Evolutionary conservation across 1,140 invertebrate species (phyloP), one percentile per base, ranked within the genome.

Genomic region (Drosophila persimilis): DNA sequence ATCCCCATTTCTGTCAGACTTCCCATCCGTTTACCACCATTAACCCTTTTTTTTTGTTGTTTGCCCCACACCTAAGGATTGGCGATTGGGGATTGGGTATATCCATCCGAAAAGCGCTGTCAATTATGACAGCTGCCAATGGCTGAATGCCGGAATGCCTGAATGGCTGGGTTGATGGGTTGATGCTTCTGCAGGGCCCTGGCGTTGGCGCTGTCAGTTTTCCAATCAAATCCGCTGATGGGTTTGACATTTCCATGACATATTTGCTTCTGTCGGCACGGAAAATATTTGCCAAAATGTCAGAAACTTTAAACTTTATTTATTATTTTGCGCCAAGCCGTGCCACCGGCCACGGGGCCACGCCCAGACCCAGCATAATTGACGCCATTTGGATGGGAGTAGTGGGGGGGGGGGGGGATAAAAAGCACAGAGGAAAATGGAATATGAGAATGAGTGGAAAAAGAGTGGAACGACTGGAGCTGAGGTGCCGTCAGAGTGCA

Each of bases 241-340:
- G 78, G 83, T 88, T 88, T 88, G 83, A 88, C 83, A 88, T 88
- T 89, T 83, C 61, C 78, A 76, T 88, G 83, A 79, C 83, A 88
- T 83, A 88, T 88, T 88, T 88, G 83, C 54, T 88, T 88, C 70
- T 64, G 70, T 70, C 65, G 73, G 78, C 83, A 88, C 83, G 84
- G 71, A 73, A 88, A 88, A 89, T 88, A 81, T 88, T 88, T 88
- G 83, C 83, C 83, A 88, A 88, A 85, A 88, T 88, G 83, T 88
- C 83, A 89, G 79, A 83, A 73, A 74, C 79, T 79, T 88, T 89
- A 88, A 88, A 88, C 84, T 88, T 89, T 83, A 88, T 79, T 78
- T 80, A 73, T 81, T 76, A 67, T 81, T 86, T 86, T 88, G 78
- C 77, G 53, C 77, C 81, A 85, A 88, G 77, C 78, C 83, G 83